Evolutionary conservation across 2,797 vertebrate genomes (phyloP).

Genomic region (Cyprinella venusta): DNA sequence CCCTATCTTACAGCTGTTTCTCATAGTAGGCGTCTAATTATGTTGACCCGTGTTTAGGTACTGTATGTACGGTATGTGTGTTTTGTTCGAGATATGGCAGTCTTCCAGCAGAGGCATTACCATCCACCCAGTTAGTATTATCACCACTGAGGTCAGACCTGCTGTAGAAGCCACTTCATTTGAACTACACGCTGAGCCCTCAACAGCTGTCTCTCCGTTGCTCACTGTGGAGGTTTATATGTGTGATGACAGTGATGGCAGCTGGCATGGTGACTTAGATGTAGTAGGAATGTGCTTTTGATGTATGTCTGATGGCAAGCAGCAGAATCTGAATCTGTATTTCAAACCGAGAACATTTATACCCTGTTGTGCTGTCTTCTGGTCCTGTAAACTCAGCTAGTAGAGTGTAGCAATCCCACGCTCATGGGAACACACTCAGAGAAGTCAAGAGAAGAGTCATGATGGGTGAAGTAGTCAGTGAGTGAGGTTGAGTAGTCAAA

Average conservation of each 20-base stretch:
- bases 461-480: neutral
- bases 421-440: neutral
- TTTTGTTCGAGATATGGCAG: conserved; percentile 52
- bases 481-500: neutral
- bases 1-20: neutral
- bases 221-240: neutral
- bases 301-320: conserved; percentile 5
- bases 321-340: conserved; percentile 3
- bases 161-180: conserved; percentile 32
- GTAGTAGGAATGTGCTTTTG: conserved; percentile 23
- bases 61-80: conserved; percentile 30
- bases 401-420: no score
- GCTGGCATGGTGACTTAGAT: conserved; percentile 31
- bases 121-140: conserved; percentile 51
- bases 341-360: neutral
- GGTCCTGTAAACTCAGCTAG: neutral
- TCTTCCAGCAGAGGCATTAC: conserved; percentile 57
- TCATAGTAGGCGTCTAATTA: neutral
- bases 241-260: conserved; percentile 18
- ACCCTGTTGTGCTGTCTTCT: neutral
- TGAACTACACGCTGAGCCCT: conserved; percentile 20
- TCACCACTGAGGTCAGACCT: conserved; percentile 49
- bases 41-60: conserved; percentile 16
- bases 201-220: conserved; percentile 15
- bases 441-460: neutral